Conservation (phyloP, 1,140 invertebrate species). For the Hetaerina americana region DNA sequence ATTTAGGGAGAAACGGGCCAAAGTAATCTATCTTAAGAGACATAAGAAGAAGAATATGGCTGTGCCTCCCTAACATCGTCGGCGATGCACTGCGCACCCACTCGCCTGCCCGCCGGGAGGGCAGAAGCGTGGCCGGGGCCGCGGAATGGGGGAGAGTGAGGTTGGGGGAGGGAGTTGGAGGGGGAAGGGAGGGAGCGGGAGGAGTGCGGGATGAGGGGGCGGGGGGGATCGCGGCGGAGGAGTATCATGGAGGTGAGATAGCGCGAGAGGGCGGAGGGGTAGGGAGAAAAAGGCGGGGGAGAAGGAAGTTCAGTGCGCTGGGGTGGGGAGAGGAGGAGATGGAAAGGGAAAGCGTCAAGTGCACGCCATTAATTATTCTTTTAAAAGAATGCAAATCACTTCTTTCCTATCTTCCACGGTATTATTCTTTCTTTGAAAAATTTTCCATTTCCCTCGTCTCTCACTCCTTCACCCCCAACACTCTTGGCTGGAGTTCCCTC, state of each 20-base stretch:
- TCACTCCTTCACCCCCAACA: too few species aligned
- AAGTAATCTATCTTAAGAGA: too few species aligned
- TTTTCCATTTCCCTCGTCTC: background rate
- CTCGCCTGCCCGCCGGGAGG: too few species aligned
- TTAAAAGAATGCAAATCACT: background rate
- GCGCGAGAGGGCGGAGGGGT: background rate
- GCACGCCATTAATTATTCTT: background rate
- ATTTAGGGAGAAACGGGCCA: too few species aligned
- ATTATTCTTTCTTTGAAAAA: constrained; percentile 1
- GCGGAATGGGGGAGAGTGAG: too few species aligned
- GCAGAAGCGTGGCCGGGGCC: too few species aligned
- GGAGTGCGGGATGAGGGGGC: background rate
- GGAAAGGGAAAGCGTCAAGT: background rate
- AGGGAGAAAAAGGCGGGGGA: background rate
- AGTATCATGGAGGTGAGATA: background rate
- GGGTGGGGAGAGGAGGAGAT: background rate
- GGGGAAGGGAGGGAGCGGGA: background rate
- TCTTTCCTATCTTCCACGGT: background rate
- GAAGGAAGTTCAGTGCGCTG: background rate
- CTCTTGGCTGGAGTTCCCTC: background rate
- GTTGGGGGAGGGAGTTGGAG: background rate
- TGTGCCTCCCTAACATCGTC: too few species aligned
- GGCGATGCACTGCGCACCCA: too few species aligned
- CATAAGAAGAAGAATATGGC: too few species aligned
- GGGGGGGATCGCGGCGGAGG: background rate